Conservation (phyloP, 2,797 vertebrate species). For the Sebastes aleutianus region DNA sequence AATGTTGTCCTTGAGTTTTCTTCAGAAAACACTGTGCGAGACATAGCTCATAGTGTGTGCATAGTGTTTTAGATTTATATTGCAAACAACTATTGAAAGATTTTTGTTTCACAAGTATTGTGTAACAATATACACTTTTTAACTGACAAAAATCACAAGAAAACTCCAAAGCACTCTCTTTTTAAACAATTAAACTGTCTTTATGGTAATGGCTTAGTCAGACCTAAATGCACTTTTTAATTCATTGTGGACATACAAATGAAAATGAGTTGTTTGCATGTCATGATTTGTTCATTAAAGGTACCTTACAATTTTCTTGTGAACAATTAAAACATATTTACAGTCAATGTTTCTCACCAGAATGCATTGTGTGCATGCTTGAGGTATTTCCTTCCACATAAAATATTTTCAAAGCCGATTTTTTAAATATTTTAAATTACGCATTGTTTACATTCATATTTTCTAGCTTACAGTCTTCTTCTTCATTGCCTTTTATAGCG, state of each 20-base stretch:
- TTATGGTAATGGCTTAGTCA: fast-evolving
- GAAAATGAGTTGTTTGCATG: not conserved
- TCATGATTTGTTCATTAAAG: not conserved
- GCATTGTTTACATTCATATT: too few species aligned
- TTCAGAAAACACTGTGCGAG: not conserved
- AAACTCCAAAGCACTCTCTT: too few species aligned
- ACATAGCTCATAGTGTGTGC: not conserved
- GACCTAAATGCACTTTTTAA: not conserved
- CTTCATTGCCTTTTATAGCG: not conserved
- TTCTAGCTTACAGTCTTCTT: too few species aligned
- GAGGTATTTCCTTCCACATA: not conserved
- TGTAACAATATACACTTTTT: not conserved
- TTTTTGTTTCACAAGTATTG: not conserved
- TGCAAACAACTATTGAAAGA: not conserved
- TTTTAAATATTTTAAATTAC: not conserved
- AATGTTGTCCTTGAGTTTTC: not conserved
- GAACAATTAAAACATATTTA: not conserved
- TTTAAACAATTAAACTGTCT: too few species aligned
- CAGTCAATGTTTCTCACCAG: not conserved
- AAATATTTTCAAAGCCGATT: not conserved
- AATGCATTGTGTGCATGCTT: not conserved
- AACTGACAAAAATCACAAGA: not conserved
- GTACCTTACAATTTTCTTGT: not conserved
- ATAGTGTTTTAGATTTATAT: not conserved
- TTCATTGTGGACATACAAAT: not conserved